These are phyloP conservation scores for Amphimallon solstitiale DNA, from an alignment of 2,888 invertebrate genomes.

Conservation along the genomic window DNA sequence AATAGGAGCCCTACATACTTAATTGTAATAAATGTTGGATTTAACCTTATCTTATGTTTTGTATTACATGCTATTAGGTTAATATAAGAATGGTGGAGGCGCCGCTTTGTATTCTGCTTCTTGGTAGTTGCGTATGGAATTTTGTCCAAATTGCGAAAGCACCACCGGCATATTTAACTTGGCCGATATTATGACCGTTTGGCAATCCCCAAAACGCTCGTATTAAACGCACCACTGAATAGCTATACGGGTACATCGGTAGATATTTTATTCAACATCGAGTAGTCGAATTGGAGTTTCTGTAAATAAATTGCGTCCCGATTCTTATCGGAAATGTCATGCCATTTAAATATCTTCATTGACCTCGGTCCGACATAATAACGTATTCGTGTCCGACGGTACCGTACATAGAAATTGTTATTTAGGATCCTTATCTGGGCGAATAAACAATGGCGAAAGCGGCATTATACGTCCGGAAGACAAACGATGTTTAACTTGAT, in stretches of 20 bases:
- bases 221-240: conserved; percentile 4
- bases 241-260: too few species aligned
- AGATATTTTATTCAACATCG: not conserved
- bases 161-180: too few species aligned
- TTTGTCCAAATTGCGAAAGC: too few species aligned
- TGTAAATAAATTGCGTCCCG: conserved; percentile 5
- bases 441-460: conserved; percentile 7
- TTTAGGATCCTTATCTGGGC: conserved; percentile 11
- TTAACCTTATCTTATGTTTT: too few species aligned
- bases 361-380: not conserved
- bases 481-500: not conserved
- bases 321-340: conserved; percentile 24
- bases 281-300: conserved; percentile 7
- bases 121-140: too few species aligned
- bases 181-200: too few species aligned
- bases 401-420: conserved; percentile 15
- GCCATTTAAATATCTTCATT: conserved; percentile 28
- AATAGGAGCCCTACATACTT: too few species aligned
- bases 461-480: not conserved
- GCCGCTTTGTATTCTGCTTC: too few species aligned
- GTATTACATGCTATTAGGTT: too few species aligned
- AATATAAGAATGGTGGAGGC: too few species aligned
- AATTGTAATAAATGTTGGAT: too few species aligned
- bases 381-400: not conserved
- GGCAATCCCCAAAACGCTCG: too few species aligned